Percentiles rank a stretch among this genome's conserved stretches.
Conservation (phyloP, 2,888 invertebrate species). For the Leucania comma region DNA sequence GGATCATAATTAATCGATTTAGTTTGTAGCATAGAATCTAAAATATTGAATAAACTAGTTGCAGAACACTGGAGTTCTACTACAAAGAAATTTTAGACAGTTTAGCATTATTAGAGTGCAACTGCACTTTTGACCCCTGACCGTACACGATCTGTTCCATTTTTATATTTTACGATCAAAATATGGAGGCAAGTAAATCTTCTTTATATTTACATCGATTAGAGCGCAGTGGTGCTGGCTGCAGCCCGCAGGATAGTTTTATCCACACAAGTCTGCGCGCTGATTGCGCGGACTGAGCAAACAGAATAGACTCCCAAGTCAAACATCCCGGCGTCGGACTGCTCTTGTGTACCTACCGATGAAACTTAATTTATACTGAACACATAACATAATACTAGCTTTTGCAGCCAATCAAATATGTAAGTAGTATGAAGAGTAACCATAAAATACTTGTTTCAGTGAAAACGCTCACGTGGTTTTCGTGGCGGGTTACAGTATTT, state of each 20-base stretch:
- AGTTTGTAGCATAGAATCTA: no score
- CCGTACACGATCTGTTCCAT: no score
- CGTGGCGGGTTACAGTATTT: slow-evolving; percentile 26
- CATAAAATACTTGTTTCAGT: slow-evolving; percentile 41
- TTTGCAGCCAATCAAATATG: slow-evolving; percentile 58
- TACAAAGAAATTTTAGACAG: no score
- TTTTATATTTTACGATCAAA: slow-evolving; percentile 1
- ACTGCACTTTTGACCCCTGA: no score
- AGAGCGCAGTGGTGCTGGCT: slow-evolving; percentile 43
- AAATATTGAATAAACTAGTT: no score
- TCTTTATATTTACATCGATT: slow-evolving; percentile 37
- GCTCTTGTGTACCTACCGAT: slow-evolving; percentile 64
- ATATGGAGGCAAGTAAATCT: not conserved
- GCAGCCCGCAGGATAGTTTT: slow-evolving; percentile 60
- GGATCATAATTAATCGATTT: no score
- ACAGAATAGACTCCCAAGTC: slow-evolving; percentile 77
- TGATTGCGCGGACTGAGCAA: slow-evolving; percentile 81
- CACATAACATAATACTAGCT: slow-evolving; percentile 50
- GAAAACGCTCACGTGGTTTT: slow-evolving; percentile 19
- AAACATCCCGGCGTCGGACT: slow-evolving; percentile 70
- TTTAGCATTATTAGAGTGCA: no score
- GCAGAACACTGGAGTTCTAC: no score
- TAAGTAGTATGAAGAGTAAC: slow-evolving; percentile 32
- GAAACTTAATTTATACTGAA: slow-evolving; percentile 64
- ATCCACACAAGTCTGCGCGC: slow-evolving; percentile 62